Conservation (phyloP, 2,797 vertebrate species). For the Decapterus maruadsi region DNA sequence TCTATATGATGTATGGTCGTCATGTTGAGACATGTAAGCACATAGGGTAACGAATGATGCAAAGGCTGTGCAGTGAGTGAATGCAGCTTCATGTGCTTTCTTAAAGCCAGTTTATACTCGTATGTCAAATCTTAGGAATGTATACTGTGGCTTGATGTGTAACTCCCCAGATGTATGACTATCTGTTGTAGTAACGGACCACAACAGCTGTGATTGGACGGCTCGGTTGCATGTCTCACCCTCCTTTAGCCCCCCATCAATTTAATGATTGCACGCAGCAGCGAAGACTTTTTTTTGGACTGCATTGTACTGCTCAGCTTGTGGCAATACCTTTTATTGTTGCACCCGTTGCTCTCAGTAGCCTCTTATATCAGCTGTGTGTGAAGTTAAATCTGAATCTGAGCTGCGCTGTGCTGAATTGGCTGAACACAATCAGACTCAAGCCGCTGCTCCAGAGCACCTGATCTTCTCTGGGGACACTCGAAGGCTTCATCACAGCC, state of each 20-base stretch:
- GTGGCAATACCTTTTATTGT: background rate
- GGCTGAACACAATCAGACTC: slow-evolving; percentile 27
- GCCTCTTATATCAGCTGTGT: background rate
- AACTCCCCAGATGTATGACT: no score
- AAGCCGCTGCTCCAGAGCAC: slow-evolving; percentile 16
- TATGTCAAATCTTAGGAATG: no score
- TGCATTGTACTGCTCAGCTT: background rate
- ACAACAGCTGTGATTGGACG: background rate
- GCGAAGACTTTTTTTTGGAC: no score
- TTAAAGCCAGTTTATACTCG: background rate
- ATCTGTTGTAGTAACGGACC: no score
- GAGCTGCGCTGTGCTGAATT: slow-evolving; percentile 6
- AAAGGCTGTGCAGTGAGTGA: background rate
- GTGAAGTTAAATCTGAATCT: background rate
- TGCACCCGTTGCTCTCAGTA: background rate
- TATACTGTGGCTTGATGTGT: no score
- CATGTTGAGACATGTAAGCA: no score
- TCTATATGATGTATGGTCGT: no score
- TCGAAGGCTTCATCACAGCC: slow-evolving; percentile 40
- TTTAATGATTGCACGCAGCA: no score
- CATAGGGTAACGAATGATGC: background rate
- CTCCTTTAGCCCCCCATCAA: no score
- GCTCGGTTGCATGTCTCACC: background rate
- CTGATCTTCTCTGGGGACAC: slow-evolving; percentile 42
- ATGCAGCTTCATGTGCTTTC: background rate